A percentile compares a stretch with the other conserved stretches of the same genome.
Conservation (phyloP, 2,888 invertebrate genomes). For the Herminia tarsipennalis region DNA sequence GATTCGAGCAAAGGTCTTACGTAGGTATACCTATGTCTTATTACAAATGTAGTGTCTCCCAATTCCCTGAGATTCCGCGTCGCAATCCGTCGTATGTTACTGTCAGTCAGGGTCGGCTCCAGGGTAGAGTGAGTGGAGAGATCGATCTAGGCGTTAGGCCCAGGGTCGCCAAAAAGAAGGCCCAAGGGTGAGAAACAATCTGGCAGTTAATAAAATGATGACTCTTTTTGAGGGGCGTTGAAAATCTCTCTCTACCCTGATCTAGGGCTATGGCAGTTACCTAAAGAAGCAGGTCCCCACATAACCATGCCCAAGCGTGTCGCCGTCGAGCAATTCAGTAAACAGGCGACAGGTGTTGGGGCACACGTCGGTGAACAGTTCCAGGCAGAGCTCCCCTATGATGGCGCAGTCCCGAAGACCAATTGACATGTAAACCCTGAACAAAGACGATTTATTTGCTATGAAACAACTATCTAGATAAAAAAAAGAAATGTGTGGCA, state of each 20-base stretch:
- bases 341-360: slow-evolving; percentile 68
- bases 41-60: no score
- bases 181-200: not conserved
- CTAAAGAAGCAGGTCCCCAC: slow-evolving; percentile 72
- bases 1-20: no score
- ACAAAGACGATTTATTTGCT: no score
- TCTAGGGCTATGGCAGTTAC: slow-evolving; percentile 37
- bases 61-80: no score
- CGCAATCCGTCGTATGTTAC: no score
- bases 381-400: slow-evolving; percentile 59
- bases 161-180: not conserved
- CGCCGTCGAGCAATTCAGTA: slow-evolving; percentile 63
- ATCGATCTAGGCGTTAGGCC: no score
- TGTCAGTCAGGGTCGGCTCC: no score
- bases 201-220: not conserved
- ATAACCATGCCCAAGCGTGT: slow-evolving; percentile 62
- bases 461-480: no score
- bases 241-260: not conserved
- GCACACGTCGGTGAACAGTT: slow-evolving; percentile 70
- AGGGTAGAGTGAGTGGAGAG: no score
- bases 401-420: slow-evolving; percentile 49
- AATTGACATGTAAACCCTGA: slow-evolving; percentile 61
- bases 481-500: no score
- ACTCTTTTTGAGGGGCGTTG: not conserved
- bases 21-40: no score